Evolutionary conservation across 2,113 vertebrate genomes (phyloP).

Genomic region (Pica pica): DNA sequence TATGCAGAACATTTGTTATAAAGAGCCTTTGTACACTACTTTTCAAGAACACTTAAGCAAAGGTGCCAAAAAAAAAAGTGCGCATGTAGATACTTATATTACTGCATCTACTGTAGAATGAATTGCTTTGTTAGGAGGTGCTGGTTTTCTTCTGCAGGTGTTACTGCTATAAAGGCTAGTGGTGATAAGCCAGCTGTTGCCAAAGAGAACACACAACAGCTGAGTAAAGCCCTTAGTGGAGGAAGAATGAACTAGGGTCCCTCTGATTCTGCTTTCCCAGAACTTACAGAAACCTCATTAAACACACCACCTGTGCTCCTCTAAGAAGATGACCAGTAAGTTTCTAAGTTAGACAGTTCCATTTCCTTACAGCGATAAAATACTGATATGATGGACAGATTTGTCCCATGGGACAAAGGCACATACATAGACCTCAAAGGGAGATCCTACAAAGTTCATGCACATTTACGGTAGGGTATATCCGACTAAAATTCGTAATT

Average conservation of each 20-base stretch:
- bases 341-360: background rate
- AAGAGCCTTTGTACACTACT: background rate
- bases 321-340: fast-evolving
- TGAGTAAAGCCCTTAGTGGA: background rate
- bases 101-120: background rate
- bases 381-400: fast-evolving
- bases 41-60: fast-evolving
- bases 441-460: background rate
- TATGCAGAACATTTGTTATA: background rate
- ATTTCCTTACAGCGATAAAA: background rate
- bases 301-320: fast-evolving
- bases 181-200: background rate
- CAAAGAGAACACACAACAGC: fast-evolving
- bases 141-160: background rate
- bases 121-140: background rate
- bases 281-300: background rate
- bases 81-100: background rate
- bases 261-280: background rate
- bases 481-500: background rate
- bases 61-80: background rate
- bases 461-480: background rate
- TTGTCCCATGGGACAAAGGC: background rate
- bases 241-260: background rate
- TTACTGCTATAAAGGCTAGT: background rate
- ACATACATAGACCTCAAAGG: fast-evolving